Percentiles rank a stretch among this genome's conserved stretches.
Evolutionary conservation across 2,113 vertebrate genomes (phyloP).

Genomic region (Clinocottus analis): DNA sequence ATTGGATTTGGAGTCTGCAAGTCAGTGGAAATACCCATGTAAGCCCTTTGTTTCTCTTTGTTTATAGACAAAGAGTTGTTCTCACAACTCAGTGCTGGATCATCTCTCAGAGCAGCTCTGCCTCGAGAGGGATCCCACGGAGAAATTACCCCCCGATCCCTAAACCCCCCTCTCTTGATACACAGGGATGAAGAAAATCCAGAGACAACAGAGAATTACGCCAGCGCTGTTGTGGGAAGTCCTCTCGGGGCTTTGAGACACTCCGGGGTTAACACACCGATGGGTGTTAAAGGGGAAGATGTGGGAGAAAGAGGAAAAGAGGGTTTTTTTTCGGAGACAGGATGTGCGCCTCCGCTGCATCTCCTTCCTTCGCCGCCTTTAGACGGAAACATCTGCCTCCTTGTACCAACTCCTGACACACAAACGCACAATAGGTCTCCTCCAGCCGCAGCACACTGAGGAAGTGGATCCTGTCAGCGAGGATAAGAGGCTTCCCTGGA

Average conservation of each 20-base stretch:
- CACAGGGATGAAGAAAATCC: slow-evolving; percentile 53
- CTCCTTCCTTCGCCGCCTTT: slow-evolving; percentile 80
- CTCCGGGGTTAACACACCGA: slow-evolving; percentile 15
- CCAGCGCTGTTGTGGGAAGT: slow-evolving; percentile 55
- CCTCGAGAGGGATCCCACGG: slow-evolving; percentile 55
- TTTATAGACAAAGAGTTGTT: slow-evolving; percentile 60
- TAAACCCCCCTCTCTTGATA: slow-evolving; percentile 46
- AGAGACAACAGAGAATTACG: slow-evolving; percentile 52
- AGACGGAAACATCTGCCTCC: slow-evolving; percentile 85
- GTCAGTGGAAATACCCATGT: slow-evolving; percentile 70
- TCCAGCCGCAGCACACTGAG: slow-evolving; percentile 61
- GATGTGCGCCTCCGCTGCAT: slow-evolving; percentile 72
- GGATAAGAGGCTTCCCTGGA: slow-evolving; percentile 72
- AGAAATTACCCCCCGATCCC: slow-evolving; percentile 51
- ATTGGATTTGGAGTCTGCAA: slow-evolving; percentile 54
- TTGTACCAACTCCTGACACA: slow-evolving; percentile 60
- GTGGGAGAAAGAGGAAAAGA: slow-evolving; percentile 56
- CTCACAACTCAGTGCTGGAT: slow-evolving; percentile 58
- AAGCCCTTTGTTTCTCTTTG: slow-evolving; percentile 66
- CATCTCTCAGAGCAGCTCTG: slow-evolving; percentile 50
- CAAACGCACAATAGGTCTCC: slow-evolving; percentile 74
- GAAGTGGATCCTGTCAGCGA: slow-evolving; percentile 83
- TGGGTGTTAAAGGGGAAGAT: slow-evolving; percentile 32
- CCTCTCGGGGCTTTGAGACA: slow-evolving; percentile 31
- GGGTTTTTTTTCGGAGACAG: slow-evolving; percentile 74